phyloP scores from a whole-genome alignment of 53 echinoderm and acorn worm genomes.

The Pentamera pediparva region DNA sequence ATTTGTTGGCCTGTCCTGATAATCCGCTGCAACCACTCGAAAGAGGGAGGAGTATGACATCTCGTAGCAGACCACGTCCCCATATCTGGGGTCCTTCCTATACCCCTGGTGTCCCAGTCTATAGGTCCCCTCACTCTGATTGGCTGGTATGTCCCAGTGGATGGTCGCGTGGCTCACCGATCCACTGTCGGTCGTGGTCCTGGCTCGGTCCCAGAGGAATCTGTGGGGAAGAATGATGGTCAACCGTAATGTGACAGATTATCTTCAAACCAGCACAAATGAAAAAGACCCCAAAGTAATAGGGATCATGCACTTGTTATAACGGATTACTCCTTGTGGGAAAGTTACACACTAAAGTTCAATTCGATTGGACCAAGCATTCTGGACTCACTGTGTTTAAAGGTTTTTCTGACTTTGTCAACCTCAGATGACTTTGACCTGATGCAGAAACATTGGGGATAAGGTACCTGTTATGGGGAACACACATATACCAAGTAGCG shows the following conservation, averaged over 20 bases:
- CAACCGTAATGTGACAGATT: neutral
- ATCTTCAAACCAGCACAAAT: neutral
- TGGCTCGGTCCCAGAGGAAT: conserved; percentile 13
- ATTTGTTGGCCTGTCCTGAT: neutral
- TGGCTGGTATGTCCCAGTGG: conserved; percentile 64
- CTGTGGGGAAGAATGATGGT: neutral
- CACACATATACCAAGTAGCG: too few species aligned
- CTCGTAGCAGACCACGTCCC: conserved; percentile 6
- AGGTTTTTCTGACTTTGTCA: too few species aligned
- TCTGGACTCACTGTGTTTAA: too few species aligned
- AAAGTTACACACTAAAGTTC: too few species aligned
- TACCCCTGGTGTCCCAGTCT: conserved; percentile 59
- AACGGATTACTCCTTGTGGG: too few species aligned
- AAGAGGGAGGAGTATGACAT: conserved; percentile 8
- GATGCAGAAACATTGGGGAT: too few species aligned
- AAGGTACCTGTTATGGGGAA: too few species aligned
- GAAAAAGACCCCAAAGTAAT: neutral
- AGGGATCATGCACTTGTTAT: too few species aligned
- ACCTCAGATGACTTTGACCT: too few species aligned
- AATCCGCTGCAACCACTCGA: neutral
- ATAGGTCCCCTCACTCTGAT: conserved; percentile 53
- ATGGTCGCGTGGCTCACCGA: conserved; percentile 54
- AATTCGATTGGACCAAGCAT: too few species aligned
- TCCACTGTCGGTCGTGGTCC: neutral
- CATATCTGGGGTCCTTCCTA: conserved; percentile 24